phyloP scores from a whole-genome alignment of 2,113 vertebrate species.

The Variabilichromis moorii region DNA sequence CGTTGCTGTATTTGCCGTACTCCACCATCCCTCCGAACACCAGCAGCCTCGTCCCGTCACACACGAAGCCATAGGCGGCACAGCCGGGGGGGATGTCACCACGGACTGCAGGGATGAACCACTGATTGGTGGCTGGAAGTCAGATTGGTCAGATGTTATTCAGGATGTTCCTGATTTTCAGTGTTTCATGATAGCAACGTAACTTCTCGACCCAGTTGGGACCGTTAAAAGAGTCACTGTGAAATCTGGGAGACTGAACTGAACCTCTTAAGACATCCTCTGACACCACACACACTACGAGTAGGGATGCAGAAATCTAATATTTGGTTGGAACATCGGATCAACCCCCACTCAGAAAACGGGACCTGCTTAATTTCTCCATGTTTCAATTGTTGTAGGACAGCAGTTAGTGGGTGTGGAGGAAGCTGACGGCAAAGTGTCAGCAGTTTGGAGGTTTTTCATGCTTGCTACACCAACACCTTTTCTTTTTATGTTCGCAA shows the following conservation, averaged over 20 bases:
- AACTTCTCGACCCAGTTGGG: neutral
- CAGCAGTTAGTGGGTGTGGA: neutral
- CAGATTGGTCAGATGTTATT: neutral
- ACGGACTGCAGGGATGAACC: conserved; percentile 90
- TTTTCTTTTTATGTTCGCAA: neutral
- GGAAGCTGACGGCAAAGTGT: neutral
- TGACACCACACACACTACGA: neutral
- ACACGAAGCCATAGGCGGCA: conserved; percentile 89
- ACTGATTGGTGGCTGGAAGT: conserved; percentile 84
- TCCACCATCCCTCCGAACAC: conserved; percentile 93
- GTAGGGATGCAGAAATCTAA: neutral
- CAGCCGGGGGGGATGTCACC: conserved; percentile 89
- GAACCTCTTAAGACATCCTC: neutral
- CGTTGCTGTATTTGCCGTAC: conserved; percentile 92
- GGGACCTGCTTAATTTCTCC: neutral
- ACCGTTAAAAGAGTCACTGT: neutral
- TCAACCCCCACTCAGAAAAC: neutral
- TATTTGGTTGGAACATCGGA: neutral
- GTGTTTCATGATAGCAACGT: neutral
- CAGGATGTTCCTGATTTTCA: neutral
- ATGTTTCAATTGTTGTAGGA: neutral
- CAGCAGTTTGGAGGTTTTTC: neutral
- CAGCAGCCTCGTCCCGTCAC: conserved; percentile 83
- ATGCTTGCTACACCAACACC: neutral
- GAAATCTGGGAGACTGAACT: neutral